These are phyloP conservation scores for Eulemur coronatus DNA, from an alignment of 2,797 vertebrate species.

Conservation along the genomic window DNA sequence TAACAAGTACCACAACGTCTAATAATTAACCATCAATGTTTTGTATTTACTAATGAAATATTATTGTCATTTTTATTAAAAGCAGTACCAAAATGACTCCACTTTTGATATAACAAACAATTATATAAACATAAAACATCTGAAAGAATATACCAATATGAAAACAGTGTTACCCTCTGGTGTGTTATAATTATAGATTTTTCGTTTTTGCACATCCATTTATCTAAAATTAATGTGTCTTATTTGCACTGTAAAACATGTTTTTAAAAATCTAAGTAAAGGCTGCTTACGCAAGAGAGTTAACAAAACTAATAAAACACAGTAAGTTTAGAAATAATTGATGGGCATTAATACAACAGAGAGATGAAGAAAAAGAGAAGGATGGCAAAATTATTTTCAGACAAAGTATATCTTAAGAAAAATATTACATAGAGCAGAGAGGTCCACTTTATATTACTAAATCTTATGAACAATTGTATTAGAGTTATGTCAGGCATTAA, in stretches of 20 bases:
- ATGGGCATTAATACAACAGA: not conserved
- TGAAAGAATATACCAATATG: not conserved
- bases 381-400: not conserved
- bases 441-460: not conserved
- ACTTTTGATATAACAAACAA: not conserved
- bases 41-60: not conserved
- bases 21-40: not conserved
- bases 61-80: not conserved
- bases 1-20: not conserved
- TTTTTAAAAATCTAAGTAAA: not conserved
- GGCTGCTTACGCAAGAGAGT: not conserved
- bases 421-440: not conserved
- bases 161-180: not conserved
- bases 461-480: not conserved
- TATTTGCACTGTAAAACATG: not conserved
- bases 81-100: not conserved
- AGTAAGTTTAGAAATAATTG: not conserved
- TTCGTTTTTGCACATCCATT: not conserved
- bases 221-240: not conserved
- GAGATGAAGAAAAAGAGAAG: not conserved
- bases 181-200: not conserved
- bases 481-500: not conserved
- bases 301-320: not conserved
- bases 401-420: not conserved
- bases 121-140: not conserved